phyloP scores from a whole-genome alignment of 2,888 invertebrate genomes.

The Herminia tarsipennalis region DNA sequence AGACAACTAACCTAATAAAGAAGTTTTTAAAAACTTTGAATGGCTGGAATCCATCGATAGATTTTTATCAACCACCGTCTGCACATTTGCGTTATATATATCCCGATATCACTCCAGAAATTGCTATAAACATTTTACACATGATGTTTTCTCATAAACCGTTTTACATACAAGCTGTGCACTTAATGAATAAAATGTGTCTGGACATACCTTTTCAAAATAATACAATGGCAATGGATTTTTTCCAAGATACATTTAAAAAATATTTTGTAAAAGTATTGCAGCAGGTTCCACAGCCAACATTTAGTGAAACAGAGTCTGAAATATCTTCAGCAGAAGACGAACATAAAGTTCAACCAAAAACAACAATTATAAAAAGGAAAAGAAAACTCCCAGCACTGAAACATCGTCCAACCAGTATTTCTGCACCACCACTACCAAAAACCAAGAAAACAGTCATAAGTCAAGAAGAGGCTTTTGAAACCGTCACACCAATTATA shows the following conservation, averaged over 20 bases:
- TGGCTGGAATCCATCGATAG: constrained; percentile 82
- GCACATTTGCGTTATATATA: constrained; percentile 92
- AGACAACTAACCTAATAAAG: constrained; percentile 80
- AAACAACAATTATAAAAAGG: constrained; percentile 62
- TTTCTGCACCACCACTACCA: constrained; percentile 55
- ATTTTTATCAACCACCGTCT: constrained; percentile 91
- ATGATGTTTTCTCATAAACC: constrained; percentile 90
- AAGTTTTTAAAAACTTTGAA: constrained; percentile 77
- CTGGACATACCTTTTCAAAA: constrained; percentile 92
- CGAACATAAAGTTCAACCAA: constrained; percentile 47
- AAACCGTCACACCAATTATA: constrained; percentile 58
- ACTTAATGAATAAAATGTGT: constrained; percentile 98
- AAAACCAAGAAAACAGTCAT: constrained; percentile 60
- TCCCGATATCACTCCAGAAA: constrained; percentile 90
- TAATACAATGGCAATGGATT: constrained; percentile 59
- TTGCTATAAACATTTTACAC: constrained; percentile 91
- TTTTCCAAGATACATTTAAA: constrained; percentile 69
- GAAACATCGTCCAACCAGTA: constrained; percentile 55
- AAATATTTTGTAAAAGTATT: constrained; percentile 61
- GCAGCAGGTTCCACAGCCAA: constrained; percentile 42
- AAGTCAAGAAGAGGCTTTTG: constrained; percentile 75
- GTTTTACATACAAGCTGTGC: constrained; percentile 94
- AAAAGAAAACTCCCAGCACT: constrained; percentile 67
- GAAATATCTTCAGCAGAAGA: constrained; percentile 76
- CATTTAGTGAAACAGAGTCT: constrained; percentile 71